A percentile compares a stretch with the other conserved stretches of the same genome.
phyloP scores from a whole-genome alignment of 2,888 invertebrate species.

The Macrophya alboannulata region DNA sequence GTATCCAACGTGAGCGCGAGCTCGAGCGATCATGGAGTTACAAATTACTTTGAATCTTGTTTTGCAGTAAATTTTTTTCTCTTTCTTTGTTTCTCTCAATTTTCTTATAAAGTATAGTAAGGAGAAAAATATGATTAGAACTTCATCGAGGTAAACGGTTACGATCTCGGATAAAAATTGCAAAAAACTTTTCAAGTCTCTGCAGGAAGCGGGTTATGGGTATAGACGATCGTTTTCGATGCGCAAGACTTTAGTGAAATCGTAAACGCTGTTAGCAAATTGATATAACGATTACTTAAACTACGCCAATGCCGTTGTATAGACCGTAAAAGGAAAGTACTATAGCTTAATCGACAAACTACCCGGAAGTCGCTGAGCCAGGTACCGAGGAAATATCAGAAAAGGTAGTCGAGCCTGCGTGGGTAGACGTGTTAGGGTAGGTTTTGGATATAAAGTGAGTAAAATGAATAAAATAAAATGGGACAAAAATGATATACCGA shows the following conservation, averaged over 20 bases:
- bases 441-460: neutral
- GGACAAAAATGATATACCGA: neutral
- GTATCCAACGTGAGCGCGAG: neutral
- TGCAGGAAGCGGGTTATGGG: too few species aligned
- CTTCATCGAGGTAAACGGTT: neutral
- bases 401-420: neutral
- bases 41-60: conserved; percentile 16
- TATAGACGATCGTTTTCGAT: neutral
- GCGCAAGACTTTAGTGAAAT: conserved; percentile 9
- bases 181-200: neutral
- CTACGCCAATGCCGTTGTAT: neutral
- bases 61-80: neutral
- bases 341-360: conserved; percentile 40
- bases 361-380: neutral
- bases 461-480: neutral
- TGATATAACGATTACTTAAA: conserved; percentile 46
- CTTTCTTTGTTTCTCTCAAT: too few species aligned
- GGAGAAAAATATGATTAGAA: neutral
- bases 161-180: neutral
- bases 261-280: conserved; percentile 30
- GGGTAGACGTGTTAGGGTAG: neutral
- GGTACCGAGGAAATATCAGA: neutral
- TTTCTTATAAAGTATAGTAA: too few species aligned
- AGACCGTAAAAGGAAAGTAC: conserved; percentile 28
- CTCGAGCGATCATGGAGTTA: neutral